phyloP scores from a whole-genome alignment of 2,888 invertebrate species.

The Micoletzkya japonica region DNA sequence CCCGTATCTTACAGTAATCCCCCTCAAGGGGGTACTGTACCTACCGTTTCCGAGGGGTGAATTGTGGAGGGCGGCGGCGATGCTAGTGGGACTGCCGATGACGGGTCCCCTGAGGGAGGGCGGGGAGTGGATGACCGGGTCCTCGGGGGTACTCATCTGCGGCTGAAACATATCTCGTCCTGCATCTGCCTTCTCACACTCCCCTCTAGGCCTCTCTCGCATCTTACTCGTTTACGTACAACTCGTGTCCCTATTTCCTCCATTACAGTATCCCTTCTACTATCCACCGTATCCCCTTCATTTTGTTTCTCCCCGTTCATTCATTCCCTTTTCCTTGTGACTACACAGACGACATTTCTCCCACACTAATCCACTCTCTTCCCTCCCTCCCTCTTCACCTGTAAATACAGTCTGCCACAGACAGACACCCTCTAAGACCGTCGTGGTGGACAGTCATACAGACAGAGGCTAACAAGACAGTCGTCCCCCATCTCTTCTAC shows the following conservation, averaged over 20 bases:
- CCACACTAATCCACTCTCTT: not conserved
- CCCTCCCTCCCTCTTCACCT: not conserved
- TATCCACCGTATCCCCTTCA: not conserved
- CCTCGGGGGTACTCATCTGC: conserved; percentile 58
- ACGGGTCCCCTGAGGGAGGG: conserved; percentile 43
- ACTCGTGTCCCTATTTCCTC: not conserved
- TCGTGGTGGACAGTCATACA: too few species aligned
- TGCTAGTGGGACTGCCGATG: conserved; percentile 8
- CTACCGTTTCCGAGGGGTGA: conserved; percentile 22
- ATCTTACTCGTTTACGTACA: too few species aligned
- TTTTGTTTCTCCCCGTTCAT: not conserved
- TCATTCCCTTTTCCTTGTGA: too few species aligned
- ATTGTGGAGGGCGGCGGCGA: conserved; percentile 24
- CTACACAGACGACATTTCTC: not conserved
- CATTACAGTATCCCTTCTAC: not conserved
- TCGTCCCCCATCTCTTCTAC: not conserved
- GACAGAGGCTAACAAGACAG: too few species aligned
- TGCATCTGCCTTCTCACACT: too few species aligned
- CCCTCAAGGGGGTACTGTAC: not conserved
- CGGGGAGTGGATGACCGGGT: conserved; percentile 59
- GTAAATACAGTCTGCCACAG: too few species aligned
- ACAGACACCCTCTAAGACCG: too few species aligned
- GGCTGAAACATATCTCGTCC: conserved; percentile 50
- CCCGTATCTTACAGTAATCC: conserved; percentile 9
- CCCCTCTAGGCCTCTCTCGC: too few species aligned